Percentiles rank a stretch among this genome's conserved stretches.
Conservation (phyloP, 2,113 vertebrate species). For the Dromas ardeola region DNA sequence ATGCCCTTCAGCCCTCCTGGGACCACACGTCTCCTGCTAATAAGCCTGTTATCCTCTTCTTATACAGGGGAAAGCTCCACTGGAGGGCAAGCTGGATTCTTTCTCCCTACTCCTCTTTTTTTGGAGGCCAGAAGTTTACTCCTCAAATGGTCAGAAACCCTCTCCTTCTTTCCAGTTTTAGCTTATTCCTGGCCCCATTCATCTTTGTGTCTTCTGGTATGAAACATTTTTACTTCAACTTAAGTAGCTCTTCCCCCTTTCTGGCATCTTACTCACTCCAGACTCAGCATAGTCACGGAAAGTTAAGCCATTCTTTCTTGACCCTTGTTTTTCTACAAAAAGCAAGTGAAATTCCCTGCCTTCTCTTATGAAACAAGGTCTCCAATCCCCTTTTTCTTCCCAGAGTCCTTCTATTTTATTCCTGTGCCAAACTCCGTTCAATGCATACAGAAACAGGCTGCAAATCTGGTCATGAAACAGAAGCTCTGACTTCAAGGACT, state of each 20-base stretch:
- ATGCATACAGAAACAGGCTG: not conserved
- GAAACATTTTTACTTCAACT: conserved; percentile 4
- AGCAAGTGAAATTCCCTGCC: not conserved
- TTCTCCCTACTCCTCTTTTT: not conserved
- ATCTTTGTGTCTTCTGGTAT: conserved; percentile 16
- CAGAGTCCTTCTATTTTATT: not conserved
- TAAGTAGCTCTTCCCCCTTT: not conserved
- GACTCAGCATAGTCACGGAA: not conserved
- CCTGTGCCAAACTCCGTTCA: not conserved
- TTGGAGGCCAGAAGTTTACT: not conserved
- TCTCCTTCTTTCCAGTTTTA: not conserved
- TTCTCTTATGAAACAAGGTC: not conserved
- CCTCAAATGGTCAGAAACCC: not conserved
- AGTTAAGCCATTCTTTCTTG: not conserved
- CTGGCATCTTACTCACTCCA: not conserved
- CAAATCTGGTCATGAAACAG: not conserved
- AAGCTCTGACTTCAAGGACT: not conserved
- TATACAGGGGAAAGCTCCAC: not conserved
- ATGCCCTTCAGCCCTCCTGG: not conserved
- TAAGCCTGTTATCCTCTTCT: not conserved
- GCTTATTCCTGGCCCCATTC: not conserved
- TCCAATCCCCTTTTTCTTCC: not conserved
- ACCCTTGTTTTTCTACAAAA: not conserved
- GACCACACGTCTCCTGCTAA: not conserved
- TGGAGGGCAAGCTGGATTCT: not conserved